A percentile compares a stretch with the other conserved stretches of the same genome.
phyloP scores from a whole-genome alignment of 2,888 invertebrate species.

The Tanytarsus gracilentus region DNA sequence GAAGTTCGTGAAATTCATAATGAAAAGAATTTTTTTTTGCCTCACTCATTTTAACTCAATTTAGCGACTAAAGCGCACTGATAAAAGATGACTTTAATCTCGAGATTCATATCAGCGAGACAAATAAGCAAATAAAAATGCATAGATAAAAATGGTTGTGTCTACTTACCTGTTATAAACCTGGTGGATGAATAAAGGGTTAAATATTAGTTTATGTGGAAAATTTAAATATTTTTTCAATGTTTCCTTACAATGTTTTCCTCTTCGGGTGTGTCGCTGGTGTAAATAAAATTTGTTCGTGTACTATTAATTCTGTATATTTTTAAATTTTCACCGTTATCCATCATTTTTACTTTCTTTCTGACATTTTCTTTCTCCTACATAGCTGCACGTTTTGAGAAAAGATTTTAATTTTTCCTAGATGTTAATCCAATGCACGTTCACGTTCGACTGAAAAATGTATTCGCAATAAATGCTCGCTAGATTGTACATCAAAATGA shows the following conservation, averaged over 20 bases:
- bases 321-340: slow-evolving; percentile 3
- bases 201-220: neutral
- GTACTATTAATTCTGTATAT: slow-evolving; percentile 25
- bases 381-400: too few species aligned
- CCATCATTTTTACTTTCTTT: slow-evolving; percentile 2
- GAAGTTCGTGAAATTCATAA: slow-evolving; percentile 9
- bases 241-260: slow-evolving; percentile 20
- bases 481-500: too few species aligned
- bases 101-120: neutral
- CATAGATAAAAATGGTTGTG: too few species aligned
- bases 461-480: too few species aligned
- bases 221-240: neutral
- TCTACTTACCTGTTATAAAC: neutral
- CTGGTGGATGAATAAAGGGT: neutral
- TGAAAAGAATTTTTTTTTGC: neutral
- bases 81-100: neutral
- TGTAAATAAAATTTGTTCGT: slow-evolving; percentile 26
- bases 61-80: neutral
- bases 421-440: too few species aligned
- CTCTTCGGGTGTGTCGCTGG: slow-evolving; percentile 23
- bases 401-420: too few species aligned
- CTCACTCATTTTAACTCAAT: neutral
- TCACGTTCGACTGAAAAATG: too few species aligned
- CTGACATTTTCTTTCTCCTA: too few species aligned
- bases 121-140: neutral